Evolutionary conservation across 2,113 vertebrate genomes (phyloP).

Genomic region (Austrofundulus limnaeus): DNA sequence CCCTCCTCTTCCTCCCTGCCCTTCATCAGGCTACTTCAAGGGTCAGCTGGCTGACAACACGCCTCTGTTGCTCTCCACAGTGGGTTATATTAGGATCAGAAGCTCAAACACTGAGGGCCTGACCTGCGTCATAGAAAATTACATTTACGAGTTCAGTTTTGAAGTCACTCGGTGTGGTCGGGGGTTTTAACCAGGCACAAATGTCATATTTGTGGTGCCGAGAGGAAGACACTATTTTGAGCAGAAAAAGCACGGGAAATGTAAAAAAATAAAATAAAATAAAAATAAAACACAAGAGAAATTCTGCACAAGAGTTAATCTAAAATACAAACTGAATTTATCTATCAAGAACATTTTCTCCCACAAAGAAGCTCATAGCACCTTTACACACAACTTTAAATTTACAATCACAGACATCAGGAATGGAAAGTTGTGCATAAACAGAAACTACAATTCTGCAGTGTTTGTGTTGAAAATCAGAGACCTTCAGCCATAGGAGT

Average conservation of each 20-base stretch:
- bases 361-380: constrained; percentile 20
- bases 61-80: constrained; percentile 60
- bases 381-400: constrained; percentile 26
- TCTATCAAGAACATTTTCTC: no score
- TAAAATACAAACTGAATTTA: constrained; percentile 3
- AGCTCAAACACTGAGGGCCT: constrained; percentile 10
- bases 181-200: constrained; percentile 22
- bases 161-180: constrained; percentile 47
- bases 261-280: neutral
- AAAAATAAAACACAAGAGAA: constrained; percentile 2
- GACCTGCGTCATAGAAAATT: constrained; percentile 45
- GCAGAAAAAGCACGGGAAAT: constrained; percentile 3
- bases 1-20: constrained; percentile 45
- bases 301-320: constrained; percentile 5
- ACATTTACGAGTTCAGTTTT: constrained; percentile 40
- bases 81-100: constrained; percentile 55
- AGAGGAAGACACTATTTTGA: constrained; percentile 10
- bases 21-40: constrained; percentile 77
- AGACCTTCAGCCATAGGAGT: constrained; percentile 45
- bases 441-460: constrained; percentile 19
- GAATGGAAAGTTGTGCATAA: constrained; percentile 24
- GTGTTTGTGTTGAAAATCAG: constrained; percentile 26
- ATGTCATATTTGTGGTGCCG: constrained; percentile 13
- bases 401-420: constrained; percentile 1
- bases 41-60: constrained; percentile 73